Evolutionary conservation across 2,888 invertebrate genomes (phyloP).

Genomic region (Agrotis puta): DNA sequence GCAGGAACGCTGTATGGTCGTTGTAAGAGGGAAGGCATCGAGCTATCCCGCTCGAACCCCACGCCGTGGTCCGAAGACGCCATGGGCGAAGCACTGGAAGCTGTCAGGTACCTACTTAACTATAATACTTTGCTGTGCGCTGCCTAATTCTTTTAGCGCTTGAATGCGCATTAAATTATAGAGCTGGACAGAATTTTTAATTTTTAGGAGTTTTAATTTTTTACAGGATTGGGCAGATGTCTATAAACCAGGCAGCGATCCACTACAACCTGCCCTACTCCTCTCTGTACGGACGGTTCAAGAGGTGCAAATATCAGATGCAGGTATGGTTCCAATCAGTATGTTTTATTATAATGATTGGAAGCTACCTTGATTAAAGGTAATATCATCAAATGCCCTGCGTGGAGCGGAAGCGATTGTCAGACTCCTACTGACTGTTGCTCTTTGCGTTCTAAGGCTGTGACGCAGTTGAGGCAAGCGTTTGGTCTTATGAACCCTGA

Average conservation of each 20-base stretch:
- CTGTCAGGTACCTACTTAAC: constrained; percentile 92
- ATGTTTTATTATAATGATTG: neutral
- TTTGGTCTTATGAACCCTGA: too few species aligned
- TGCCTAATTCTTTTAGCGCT: neutral
- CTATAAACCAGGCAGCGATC: constrained; percentile 97
- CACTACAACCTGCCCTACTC: constrained; percentile 97
- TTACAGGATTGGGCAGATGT: constrained; percentile 96
- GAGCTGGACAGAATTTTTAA: neutral
- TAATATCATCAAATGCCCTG: too few species aligned
- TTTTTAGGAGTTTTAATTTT: constrained; percentile 26
- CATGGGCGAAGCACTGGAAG: constrained; percentile 97
- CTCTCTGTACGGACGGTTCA: constrained; percentile 96
- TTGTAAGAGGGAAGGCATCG: constrained; percentile 97
- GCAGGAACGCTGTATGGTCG: constrained; percentile 96
- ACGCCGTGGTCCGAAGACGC: constrained; percentile 98
- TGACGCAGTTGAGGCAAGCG: too few species aligned
- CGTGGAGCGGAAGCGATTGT: too few species aligned
- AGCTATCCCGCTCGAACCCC: constrained; percentile 96
- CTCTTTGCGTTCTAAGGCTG: too few species aligned
- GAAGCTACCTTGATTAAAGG: too few species aligned
- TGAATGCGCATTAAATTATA: too few species aligned
- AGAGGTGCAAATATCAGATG: constrained; percentile 95
- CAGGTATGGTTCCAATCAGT: constrained; percentile 76
- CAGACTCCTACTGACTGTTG: too few species aligned
- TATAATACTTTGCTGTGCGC: neutral